Evolutionary conservation across 2,113 vertebrate genomes (phyloP), one percentile per base, ranked within the genome.

Genomic region (Neopipo cinnamomea): DNA sequence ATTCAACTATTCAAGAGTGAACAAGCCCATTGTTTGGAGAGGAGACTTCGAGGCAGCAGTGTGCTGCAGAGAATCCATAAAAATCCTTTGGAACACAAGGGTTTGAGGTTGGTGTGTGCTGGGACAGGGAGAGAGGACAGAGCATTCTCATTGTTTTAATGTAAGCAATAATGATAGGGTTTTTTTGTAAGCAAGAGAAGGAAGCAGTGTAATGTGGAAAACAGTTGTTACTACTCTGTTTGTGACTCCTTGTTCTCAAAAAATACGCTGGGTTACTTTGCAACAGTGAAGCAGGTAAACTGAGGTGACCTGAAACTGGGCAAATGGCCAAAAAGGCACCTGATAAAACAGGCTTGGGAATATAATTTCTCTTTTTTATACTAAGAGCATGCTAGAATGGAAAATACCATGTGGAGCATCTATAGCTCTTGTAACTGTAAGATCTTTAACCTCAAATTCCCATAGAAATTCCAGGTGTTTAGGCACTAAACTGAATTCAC

Each of bases 181-280:
- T 44, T 18, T 91, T 81, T 85, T 10, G 0, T 81, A 84, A 94
- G n/a, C 0, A 0, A 67, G 33, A 81, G 61, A 53, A 88, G 83
- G 93, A 93, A 96, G 93, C 61, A 58, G 86, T 41, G 41, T 92
- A 87, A 96, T 86, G 88, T 58, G 88, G 90, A 92, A 96, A 96
- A 55, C 89, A 96, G 67, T 86, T 90, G 72, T 71, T 86, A 68
- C 78, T 86, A 41, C 25, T 46, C 31, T 92, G 67, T 81, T 96
- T 83, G 90, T 80, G 74, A 85, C 82, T 92, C 39, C 49, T 39
- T 80, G 50, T 88, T 97, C 52, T 76, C 1, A 2, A 77, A 79
- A 90, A 88, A 81, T 68, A 74, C 15, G 68, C 52, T 17, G 25
- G 39, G 59, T 68, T 80, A 67, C 37, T 91, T 21, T 33, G 33